Percentiles rank a stretch among this genome's conserved stretches.
phyloP scores from a whole-genome alignment of 2,113 vertebrate species.

The Acanthochromis polyacanthus region DNA sequence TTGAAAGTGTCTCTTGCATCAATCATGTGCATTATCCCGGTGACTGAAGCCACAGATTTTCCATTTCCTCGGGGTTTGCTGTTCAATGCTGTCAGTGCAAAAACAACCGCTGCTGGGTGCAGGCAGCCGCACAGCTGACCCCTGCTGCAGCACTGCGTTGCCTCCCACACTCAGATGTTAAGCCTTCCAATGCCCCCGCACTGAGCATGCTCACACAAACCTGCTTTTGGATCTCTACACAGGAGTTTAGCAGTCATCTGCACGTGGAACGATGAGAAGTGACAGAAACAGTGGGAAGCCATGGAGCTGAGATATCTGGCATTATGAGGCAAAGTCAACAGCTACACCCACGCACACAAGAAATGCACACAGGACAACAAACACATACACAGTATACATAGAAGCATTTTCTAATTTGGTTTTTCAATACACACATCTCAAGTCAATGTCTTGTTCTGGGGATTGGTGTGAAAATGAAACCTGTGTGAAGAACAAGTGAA shows the following conservation, averaged over 20 bases:
- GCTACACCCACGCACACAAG: conserved; percentile 21
- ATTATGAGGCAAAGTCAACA: conserved; percentile 34
- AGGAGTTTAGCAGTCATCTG: conserved; percentile 51
- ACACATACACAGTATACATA: too few relatives aligned
- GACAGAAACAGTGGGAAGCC: conserved; percentile 58
- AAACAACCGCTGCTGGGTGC: conserved; percentile 40
- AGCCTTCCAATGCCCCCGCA: conserved; percentile 40
- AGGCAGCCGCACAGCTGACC: conserved; percentile 41
- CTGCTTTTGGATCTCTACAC: conserved; percentile 39
- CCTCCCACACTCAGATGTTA: conserved; percentile 55
- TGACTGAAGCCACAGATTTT: conserved; percentile 2
- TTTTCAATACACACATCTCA: not conserved
- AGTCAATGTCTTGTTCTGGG: not conserved
- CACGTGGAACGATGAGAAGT: conserved; percentile 44
- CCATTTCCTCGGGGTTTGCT: not conserved
- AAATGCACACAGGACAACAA: conserved; percentile 9
- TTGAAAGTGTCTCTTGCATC: not conserved
- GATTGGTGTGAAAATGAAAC: not conserved
- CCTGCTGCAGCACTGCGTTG: conserved; percentile 31
- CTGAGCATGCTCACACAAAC: conserved; percentile 57
- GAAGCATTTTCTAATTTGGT: not conserved
- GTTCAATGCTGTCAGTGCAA: conserved; percentile 8
- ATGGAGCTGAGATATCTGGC: conserved; percentile 39
- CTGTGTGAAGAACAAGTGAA: not conserved
- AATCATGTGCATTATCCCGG: too few relatives aligned